These are phyloP conservation scores for Sipha flava DNA, from an alignment of 1,140 invertebrate genomes.

Conservation along the genomic window DNA sequence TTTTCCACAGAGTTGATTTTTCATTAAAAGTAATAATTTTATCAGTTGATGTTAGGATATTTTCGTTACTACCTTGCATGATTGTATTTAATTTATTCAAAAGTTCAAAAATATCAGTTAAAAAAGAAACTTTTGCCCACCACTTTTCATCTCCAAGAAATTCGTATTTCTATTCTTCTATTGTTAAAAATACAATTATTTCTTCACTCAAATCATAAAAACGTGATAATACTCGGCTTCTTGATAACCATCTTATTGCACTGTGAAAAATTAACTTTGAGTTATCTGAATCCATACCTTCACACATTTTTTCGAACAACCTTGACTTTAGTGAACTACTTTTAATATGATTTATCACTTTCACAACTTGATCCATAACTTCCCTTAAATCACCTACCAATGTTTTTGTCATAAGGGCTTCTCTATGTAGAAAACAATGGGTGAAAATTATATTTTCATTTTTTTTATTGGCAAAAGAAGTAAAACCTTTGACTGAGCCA, in stretches of 20 bases:
- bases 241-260: too few species aligned
- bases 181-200: not conserved
- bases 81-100: constrained; percentile 5
- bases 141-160: not conserved
- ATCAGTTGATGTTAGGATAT: not conserved
- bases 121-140: not conserved
- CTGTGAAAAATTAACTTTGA: not conserved
- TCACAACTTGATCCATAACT: not conserved
- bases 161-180: not conserved
- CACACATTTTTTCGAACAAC: not conserved
- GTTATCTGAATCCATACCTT: not conserved
- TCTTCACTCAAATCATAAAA: not conserved
- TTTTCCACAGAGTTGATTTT: not conserved
- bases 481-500: too few species aligned
- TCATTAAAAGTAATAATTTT: not conserved
- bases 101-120: constrained; percentile 4
- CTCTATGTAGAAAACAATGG: too few species aligned
- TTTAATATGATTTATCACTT: not conserved
- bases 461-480: not conserved
- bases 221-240: too few species aligned
- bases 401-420: too few species aligned
- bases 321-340: not conserved
- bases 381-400: too few species aligned
- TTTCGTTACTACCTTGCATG: not conserved
- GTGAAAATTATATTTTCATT: not conserved